Evolutionary conservation across 2,113 vertebrate genomes (phyloP), one percentile per base, ranked within the genome.

Genomic region (Hippoglossus stenolepis): DNA sequence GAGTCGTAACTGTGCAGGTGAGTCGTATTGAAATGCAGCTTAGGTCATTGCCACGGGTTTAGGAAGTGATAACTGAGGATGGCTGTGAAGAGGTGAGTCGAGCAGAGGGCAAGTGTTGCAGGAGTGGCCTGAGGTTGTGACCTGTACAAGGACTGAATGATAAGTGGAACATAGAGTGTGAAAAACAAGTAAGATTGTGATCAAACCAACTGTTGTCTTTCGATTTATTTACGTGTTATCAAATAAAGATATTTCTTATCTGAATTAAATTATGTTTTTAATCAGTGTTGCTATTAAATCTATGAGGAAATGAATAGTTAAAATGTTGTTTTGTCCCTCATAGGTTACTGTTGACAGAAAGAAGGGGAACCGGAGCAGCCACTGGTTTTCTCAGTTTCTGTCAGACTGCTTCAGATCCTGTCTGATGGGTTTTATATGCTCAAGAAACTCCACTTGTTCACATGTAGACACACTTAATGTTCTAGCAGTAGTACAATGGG

Each of bases 361-460:
- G 70, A 45, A 26, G 28, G 20, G 72, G 63, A 74, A 61, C 49
- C 13, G 47, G 73, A 82, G 75, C 15, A 63, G 23, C 65, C 67
- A 79, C 79, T 69, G 70, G 84, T 59, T 82, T 53, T 59, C 38
- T 83, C 58, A 45, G 86, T 90, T 86, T 86, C 59, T 77, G 70
- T 85, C 61, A 78, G 28, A 77, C 79, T 57, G 47, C 75, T 85
- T 77, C 57, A 82, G 40, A 92, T 87, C 91, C 91, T 78, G 91
- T 87, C 86, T 72, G 87, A 21, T 90, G 51, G 77, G 82, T 89
- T 93, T 88, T 14, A 73, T 20, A 28, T 49, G 51, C 54, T 45
- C 21, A 18, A 38, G 49, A 24, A 84, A 73, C 70, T 45, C 35
- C 13, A 5, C 31, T 24, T 59, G 21, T 4, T 71, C 9, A 26